A percentile compares a stretch with the other conserved stretches of the same genome.
Evolutionary conservation across 2,888 invertebrate species (phyloP).

Genomic region (Pilophorus perplexus): DNA sequence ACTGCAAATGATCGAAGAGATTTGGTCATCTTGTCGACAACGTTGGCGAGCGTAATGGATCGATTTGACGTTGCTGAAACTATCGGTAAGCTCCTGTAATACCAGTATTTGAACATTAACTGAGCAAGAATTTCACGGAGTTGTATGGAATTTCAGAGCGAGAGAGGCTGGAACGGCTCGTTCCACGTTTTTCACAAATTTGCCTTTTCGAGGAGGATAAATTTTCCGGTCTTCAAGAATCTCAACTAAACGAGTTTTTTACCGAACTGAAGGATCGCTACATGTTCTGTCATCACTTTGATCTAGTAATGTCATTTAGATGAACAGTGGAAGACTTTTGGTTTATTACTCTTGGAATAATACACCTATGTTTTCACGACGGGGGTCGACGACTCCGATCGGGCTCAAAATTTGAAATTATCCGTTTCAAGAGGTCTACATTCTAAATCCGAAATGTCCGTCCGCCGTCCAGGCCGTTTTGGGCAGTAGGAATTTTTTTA

Average conservation of each 20-base stretch:
- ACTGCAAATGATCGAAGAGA: neutral
- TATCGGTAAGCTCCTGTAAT: neutral
- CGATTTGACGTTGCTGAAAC: neutral
- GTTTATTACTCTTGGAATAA: too few species aligned
- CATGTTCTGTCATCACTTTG: neutral
- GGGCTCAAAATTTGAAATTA: too few species aligned
- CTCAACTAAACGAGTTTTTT: neutral
- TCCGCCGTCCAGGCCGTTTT: too few species aligned
- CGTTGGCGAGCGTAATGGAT: neutral
- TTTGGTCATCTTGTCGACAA: neutral
- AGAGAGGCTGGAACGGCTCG: neutral
- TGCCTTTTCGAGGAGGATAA: neutral
- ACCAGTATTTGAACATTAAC: neutral
- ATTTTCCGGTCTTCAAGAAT: neutral
- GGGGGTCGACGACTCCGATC: too few species aligned
- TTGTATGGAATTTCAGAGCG: neutral
- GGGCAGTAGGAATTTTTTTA: too few species aligned
- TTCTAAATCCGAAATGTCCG: too few species aligned
- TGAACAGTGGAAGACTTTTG: too few species aligned
- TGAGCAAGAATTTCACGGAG: neutral
- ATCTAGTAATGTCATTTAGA: too few species aligned
- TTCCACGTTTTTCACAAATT: conserved; percentile 10
- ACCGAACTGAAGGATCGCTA: conserved; percentile 3
- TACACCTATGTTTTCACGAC: too few species aligned
- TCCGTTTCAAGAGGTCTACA: too few species aligned